Conservation (phyloP, 2,888 invertebrate species). For the Patella caerulea region DNA sequence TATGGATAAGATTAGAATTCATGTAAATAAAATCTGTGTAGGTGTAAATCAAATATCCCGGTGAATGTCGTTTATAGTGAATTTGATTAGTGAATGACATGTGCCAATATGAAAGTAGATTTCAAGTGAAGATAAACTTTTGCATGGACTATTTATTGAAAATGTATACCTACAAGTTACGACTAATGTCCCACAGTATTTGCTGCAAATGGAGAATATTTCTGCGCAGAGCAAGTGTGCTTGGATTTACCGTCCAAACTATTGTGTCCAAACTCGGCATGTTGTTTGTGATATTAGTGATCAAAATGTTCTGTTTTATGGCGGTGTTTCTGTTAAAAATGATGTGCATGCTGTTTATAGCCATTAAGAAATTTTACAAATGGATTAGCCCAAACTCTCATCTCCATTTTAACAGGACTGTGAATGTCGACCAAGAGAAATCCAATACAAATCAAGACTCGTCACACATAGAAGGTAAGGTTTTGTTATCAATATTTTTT, state of each 20-base stretch:
- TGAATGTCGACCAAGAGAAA: conserved; percentile 61
- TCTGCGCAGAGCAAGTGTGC: neutral
- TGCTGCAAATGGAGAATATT: neutral
- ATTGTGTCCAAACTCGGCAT: conserved; percentile 10
- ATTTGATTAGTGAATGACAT: no score
- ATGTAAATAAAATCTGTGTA: no score
- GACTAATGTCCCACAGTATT: no score
- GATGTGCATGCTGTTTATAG: neutral
- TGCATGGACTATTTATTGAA: no score
- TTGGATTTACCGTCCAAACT: conserved; percentile 15
- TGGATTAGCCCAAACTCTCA: neutral
- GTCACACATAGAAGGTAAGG: conserved; percentile 66
- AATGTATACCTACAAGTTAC: no score
- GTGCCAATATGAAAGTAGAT: no score
- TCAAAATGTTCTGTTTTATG: conserved; percentile 13
- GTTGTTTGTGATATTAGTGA: conserved; percentile 13
- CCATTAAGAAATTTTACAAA: neutral
- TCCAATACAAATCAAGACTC: conserved; percentile 62
- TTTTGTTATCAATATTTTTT: neutral
- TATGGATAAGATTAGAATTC: no score
- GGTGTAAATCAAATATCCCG: no score
- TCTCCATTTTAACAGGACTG: conserved; percentile 55
- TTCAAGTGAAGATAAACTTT: no score
- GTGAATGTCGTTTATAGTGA: no score
- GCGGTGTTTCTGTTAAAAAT: conserved; percentile 16